phyloP scores from a whole-genome alignment of 2,797 vertebrate species.

The Cirrhinus mrigala region DNA sequence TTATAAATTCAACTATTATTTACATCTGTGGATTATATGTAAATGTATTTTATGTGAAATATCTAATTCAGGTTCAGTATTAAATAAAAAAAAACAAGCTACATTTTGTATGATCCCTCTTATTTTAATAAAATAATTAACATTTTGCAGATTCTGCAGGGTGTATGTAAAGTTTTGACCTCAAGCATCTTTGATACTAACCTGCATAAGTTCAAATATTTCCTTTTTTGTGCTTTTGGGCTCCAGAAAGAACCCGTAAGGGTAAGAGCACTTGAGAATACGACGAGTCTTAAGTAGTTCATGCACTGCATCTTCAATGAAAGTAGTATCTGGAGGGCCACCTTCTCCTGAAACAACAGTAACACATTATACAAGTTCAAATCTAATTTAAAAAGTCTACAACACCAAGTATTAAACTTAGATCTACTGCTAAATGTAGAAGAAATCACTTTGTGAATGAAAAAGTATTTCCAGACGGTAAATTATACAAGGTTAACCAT shows the following conservation, averaged over 20 bases:
- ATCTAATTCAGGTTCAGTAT: no score
- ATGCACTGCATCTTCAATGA: conserved; percentile 98
- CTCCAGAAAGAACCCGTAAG: conserved; percentile 98
- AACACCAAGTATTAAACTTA: background rate
- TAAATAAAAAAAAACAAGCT: no score
- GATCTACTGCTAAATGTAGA: background rate
- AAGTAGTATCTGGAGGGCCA: conserved; percentile 96
- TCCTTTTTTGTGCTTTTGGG: conserved; percentile 99
- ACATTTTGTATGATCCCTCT: no score
- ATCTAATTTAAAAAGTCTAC: background rate
- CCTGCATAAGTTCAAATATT: conserved; percentile 99
- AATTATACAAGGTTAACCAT: background rate
- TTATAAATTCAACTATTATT: no score
- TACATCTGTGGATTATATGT: no score
- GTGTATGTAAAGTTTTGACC: no score
- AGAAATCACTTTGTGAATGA: background rate
- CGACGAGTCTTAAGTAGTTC: conserved; percentile 97
- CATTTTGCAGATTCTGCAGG: no score
- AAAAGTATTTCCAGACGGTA: background rate
- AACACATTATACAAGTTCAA: background rate
- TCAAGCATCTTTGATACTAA: conserved; percentile 63
- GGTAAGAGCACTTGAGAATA: conserved; percentile 99
- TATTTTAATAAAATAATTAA: no score
- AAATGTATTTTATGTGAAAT: no score
- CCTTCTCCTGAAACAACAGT: conserved; percentile 83